These are phyloP conservation scores for Crotalus viridis DNA, from an alignment of 2,113 vertebrate species.

Conservation along the genomic window DNA sequence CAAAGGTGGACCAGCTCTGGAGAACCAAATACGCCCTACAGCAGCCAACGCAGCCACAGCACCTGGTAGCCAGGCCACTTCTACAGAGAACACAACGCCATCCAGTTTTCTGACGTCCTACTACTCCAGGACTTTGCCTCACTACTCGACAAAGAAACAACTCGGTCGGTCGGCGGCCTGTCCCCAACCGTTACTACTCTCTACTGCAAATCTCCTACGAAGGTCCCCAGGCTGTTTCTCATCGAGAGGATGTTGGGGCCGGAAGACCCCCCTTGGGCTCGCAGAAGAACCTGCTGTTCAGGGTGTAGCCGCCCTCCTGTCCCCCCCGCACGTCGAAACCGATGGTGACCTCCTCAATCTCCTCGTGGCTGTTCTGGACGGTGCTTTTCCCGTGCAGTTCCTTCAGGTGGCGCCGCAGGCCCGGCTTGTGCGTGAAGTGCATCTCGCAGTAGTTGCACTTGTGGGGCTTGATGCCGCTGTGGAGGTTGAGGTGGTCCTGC, in stretches of 20 bases:
- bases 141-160: not conserved
- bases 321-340: not conserved
- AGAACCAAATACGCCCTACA: not conserved
- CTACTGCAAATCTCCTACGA: not conserved
- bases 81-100: not conserved
- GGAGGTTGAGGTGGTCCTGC: constrained; percentile 52
- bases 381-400: constrained; percentile 48
- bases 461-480: constrained; percentile 46
- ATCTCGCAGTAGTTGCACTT: constrained; percentile 40
- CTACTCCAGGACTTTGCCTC: not conserved
- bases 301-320: not conserved
- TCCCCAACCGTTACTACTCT: not conserved
- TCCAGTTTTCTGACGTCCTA: not conserved
- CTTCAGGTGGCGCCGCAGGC: constrained; percentile 46
- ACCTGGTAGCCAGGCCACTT: too few relatives aligned
- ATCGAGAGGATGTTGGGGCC: not conserved
- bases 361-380: constrained; percentile 15
- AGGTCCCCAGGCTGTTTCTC: too few relatives aligned
- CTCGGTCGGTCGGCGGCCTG: not conserved
- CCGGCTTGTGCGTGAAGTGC: constrained; percentile 49
- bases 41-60: not conserved
- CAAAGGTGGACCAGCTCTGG: not conserved
- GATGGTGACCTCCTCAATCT: constrained; percentile 12
- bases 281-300: not conserved
- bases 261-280: not conserved